phyloP scores from a whole-genome alignment of 2,797 vertebrate genomes.

The Falco concolor region DNA sequence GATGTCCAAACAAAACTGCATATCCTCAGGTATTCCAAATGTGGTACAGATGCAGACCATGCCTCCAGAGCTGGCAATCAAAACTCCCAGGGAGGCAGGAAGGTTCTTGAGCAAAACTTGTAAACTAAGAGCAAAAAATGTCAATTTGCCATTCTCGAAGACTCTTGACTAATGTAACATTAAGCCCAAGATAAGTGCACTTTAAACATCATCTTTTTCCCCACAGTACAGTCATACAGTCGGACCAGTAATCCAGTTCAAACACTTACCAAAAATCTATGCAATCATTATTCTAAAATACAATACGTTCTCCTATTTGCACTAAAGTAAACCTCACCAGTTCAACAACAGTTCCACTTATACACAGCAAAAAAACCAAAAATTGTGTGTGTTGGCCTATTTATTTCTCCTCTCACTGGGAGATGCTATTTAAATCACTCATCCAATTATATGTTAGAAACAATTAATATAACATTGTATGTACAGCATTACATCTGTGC shows the following conservation, averaged over 20 bases:
- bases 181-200: not conserved
- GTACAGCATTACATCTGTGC: not conserved
- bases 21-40: not conserved
- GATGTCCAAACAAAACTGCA: not conserved
- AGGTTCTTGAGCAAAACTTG: not conserved
- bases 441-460: not conserved
- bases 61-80: not conserved
- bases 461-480: not conserved
- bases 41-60: not conserved
- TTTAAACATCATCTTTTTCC: not conserved
- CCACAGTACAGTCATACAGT: not conserved
- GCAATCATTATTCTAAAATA: not conserved
- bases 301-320: not conserved
- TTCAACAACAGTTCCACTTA: not conserved
- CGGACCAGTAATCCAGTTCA: not conserved
- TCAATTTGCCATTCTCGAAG: not conserved
- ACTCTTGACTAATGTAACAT: not conserved
- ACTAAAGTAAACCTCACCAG: not conserved
- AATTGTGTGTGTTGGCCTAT: not conserved
- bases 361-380: not conserved
- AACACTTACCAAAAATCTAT: not conserved
- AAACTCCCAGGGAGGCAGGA: not conserved
- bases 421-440: not conserved
- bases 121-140: not conserved
- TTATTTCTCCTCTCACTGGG: not conserved